Evolutionary conservation across 2,113 vertebrate species (phyloP), one percentile per base, ranked within the genome.

Genomic region (Australoheros scitulus): DNA sequence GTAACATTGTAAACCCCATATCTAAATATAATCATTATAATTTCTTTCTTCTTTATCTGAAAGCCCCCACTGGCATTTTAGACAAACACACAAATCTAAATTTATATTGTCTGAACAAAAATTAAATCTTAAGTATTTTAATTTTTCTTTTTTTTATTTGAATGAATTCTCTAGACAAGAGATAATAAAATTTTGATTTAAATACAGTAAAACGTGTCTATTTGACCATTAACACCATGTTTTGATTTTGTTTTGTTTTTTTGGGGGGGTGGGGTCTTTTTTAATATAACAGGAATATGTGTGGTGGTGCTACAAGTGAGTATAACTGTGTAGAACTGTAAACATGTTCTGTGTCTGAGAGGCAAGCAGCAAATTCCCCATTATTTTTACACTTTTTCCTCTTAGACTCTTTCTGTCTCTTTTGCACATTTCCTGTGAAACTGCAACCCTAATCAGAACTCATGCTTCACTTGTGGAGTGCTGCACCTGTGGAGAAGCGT

Each of bases 401-500:
- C 17, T 0, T 0, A 13, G 47, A 52, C 68, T 72, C 52, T 72
- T 52, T 72, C 47, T 72, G 26, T 55, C 65, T 72, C 65, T 52
- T 52, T 55, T 72, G 43, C 43, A 32, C 24, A 72, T 72, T 52
- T 20, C 6, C 47, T 72, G 68, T 55, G 68, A 72, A 34, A 50
- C 26, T 50, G 47, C 18, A 32, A 55, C 68, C 52, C 17, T 55
- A 72, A 72, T 55, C 47, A 55, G 26, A 55, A 47, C 68, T 72
- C 24, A 32, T 55, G 68, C 68, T 72, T 72, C 47, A 52, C 68
- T 34, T 55, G 47, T 55, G 68, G 47, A 72, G 68, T 32, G 68
- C 24, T 72, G n/a, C 47, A 72, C 68, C 68, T 72, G 68, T 72
- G 68, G 68, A 72, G 68, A 72, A 72, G 68, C 17, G 41, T 72